These are phyloP conservation scores for Euthynnus affinis DNA, from an alignment of 2,797 vertebrate genomes.

Conservation along the genomic window DNA sequence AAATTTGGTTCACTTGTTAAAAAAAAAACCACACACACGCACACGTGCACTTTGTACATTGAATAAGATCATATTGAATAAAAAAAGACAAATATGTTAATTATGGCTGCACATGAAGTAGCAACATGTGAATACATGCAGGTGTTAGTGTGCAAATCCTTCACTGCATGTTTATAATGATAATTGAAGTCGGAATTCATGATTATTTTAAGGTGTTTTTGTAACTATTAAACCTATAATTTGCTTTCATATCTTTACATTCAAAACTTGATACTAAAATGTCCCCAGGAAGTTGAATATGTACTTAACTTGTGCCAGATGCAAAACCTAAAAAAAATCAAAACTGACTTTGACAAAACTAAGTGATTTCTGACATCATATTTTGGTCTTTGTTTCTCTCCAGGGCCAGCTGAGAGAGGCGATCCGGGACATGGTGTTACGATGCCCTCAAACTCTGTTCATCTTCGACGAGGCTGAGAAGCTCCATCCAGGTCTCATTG, in stretches of 20 bases:
- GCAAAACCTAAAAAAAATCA: not conserved
- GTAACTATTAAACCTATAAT: not conserved
- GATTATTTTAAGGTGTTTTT: not conserved
- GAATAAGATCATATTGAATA: not conserved
- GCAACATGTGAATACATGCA: not conserved
- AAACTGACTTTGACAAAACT: not conserved
- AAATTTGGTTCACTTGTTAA: too few species aligned
- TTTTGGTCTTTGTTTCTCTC: not conserved
- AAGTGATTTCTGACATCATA: not conserved
- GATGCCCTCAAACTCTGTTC: slow-evolving; percentile 92
- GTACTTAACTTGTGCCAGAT: not conserved
- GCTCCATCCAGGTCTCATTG: slow-evolving; percentile 91
- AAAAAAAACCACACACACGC: not conserved
- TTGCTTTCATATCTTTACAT: not conserved
- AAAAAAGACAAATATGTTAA: not conserved
- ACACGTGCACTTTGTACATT: not conserved
- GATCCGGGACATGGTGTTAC: slow-evolving; percentile 86
- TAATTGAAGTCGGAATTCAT: not conserved
- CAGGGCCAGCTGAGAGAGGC: slow-evolving; percentile 90
- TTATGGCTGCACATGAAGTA: not conserved
- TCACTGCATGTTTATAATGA: not conserved
- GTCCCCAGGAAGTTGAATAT: too few species aligned
- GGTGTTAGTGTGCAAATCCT: not conserved
- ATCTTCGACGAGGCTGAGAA: slow-evolving; percentile 98
- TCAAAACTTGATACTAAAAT: not conserved